Conservation (phyloP, 2,797 vertebrate species). For the Craterocephalus amniculus region DNA sequence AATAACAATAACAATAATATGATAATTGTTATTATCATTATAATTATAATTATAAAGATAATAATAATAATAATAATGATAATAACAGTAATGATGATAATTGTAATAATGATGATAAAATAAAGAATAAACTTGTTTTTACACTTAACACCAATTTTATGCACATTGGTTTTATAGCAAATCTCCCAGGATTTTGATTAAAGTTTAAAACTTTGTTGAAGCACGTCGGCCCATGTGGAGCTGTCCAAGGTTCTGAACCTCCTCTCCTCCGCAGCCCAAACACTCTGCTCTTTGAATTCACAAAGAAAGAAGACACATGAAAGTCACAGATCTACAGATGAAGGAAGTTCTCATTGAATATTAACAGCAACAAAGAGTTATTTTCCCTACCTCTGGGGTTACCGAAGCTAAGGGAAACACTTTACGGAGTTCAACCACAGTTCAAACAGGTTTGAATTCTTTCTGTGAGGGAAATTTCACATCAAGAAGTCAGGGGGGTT, state of each 20-base stretch:
- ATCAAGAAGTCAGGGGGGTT: too few relatives aligned
- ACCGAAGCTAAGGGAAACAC: conserved; percentile 31
- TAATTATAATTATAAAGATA: neutral
- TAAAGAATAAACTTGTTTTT: neutral
- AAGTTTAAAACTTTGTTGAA: neutral
- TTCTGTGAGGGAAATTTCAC: conserved; percentile 31
- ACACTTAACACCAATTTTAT: neutral
- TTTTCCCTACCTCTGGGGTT: conserved; percentile 45
- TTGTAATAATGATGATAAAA: neutral
- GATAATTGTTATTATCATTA: too few relatives aligned
- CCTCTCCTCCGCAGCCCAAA: conserved; percentile 6
- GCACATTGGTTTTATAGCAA: neutral
- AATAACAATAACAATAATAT: too few relatives aligned
- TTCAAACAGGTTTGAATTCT: conserved; percentile 59
- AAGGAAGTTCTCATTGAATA: conserved; percentile 54
- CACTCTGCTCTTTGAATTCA: conserved; percentile 8
- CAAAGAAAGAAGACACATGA: conserved; percentile 43
- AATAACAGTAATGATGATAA: too few relatives aligned
- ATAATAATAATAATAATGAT: too few relatives aligned
- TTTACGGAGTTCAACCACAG: conserved; percentile 58
- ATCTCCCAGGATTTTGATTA: neutral
- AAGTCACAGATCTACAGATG: conserved; percentile 55
- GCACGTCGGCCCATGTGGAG: conserved; percentile 8
- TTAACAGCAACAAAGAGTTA: conserved; percentile 44
- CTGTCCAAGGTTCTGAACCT: conserved; percentile 44